phyloP scores from a whole-genome alignment of 2,888 invertebrate genomes.

The Sphaerophoria taeniata region DNA sequence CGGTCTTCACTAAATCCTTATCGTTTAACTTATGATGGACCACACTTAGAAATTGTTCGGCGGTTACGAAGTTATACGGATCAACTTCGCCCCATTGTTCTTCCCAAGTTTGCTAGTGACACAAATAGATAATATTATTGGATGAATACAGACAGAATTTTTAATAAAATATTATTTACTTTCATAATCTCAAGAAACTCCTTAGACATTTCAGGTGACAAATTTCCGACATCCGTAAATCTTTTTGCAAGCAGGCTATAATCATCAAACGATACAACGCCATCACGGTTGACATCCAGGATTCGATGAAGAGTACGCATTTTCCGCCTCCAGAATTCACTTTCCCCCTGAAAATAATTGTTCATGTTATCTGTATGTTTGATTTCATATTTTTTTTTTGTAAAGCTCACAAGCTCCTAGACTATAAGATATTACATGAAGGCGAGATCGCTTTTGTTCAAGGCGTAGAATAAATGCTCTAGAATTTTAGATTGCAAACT shows the following conservation, averaged over 20 bases:
- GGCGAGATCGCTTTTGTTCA: too few relatives aligned
- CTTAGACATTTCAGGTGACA: constrained; percentile 86
- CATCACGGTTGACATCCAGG: constrained; percentile 93
- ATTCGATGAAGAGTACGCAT: constrained; percentile 93
- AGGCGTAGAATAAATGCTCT: too few relatives aligned
- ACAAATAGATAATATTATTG: constrained; percentile 42
- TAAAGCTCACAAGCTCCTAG: too few relatives aligned
- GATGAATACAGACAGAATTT: too few relatives aligned
- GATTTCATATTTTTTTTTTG: neutral
- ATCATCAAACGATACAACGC: constrained; percentile 92
- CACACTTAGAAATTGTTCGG: constrained; percentile 91
- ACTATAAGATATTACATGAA: too few relatives aligned
- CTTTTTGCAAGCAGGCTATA: constrained; percentile 89
- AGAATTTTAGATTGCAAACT: too few relatives aligned
- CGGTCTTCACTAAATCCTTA: constrained; percentile 88
- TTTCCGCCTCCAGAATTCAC: constrained; percentile 91
- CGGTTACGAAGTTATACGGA: constrained; percentile 91
- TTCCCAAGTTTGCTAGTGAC: constrained; percentile 88
- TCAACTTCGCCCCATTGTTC: constrained; percentile 92
- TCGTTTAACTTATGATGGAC: constrained; percentile 93
- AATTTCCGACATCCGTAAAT: constrained; percentile 90
- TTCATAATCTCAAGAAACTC: constrained; percentile 89
- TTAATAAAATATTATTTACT: constrained; percentile 82
- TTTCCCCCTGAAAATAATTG: constrained; percentile 79
- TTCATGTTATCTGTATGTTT: neutral